Base-by-base conservation (phyloP, 2,113 vertebrate genomes). In the Numenius arquata region DNA sequence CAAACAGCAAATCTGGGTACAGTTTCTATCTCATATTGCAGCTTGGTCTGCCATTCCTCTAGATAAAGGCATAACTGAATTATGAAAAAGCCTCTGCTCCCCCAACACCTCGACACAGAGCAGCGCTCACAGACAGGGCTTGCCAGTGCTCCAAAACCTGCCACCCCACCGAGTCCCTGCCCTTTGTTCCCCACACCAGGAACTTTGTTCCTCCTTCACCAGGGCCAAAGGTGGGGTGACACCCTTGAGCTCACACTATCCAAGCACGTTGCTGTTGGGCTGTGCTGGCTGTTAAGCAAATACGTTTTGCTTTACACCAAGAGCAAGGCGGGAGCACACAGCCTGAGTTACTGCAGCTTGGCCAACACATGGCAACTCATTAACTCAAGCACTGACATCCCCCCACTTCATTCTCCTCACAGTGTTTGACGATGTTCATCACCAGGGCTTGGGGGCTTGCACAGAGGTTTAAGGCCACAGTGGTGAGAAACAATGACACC, bases 161-260 rank as follows among this genome's bases (percentile, higher is more conserved):
- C 2, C 1, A 0, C 19, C 5, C 2, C 0, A 16, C 8, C 53
- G 66, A 89, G 16, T 4, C 21, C 29, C 67, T 43, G 47, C 26
- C 43, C 55, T 68, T 22, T 1, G 0, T 2, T 43, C 62, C 7
- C 15, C 45, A 4, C 0, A n/a, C n/a, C n/a, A n/a, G n/a, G n/a
- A n/a, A n/a, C n/a, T n/a, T n/a, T n/a, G n/a, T n/a, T n/a, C n/a
- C 38, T 63, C 58, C 67, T 59, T 75, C 48, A 8, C n/a, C 47
- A 38, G 11, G 48, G 21, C 65, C 50, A 83, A 62, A 80, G 5
- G 12, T 25, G 34, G 32, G 58, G 16, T 41, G n/a, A 68, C 89
- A 50, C 8, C n/a, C 47, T 34, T 1, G 38, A 52, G 52, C 26
- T 91, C 78, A 36, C 1, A 0, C 47, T 65, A 3, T 12, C 38